Evolutionary conservation across 2,113 vertebrate genomes (phyloP).

Genomic region (Cepphus grylle): DNA sequence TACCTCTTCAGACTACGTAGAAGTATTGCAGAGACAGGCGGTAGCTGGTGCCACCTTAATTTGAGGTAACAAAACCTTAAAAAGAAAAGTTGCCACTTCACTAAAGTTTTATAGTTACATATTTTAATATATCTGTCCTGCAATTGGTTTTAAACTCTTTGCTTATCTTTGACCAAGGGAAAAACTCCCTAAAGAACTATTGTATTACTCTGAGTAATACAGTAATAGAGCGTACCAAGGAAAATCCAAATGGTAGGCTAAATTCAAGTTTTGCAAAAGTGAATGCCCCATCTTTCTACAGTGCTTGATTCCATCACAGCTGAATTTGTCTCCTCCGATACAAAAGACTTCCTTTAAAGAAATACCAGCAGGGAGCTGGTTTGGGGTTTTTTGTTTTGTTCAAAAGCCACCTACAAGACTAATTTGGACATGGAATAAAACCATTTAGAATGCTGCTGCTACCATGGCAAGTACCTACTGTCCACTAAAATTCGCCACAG

Average conservation of each 20-base stretch:
- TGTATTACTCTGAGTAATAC: not conserved
- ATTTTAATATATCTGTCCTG: not conserved
- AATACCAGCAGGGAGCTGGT: not conserved
- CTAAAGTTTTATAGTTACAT: not conserved
- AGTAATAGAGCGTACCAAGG: not conserved
- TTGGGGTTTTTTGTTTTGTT: not conserved
- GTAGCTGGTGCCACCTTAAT: slow-evolving; percentile 54
- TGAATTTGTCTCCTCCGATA: not conserved
- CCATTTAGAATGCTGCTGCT: not conserved
- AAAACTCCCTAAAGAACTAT: not conserved
- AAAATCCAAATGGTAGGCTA: not conserved
- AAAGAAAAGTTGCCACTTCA: slow-evolving; percentile 44
- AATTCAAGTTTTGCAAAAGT: not conserved
- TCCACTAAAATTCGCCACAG: not conserved
- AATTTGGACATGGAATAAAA: not conserved
- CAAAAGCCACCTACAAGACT: not conserved
- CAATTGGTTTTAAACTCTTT: not conserved
- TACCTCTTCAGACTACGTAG: slow-evolving; percentile 25
- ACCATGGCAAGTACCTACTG: not conserved
- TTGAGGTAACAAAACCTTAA: slow-evolving; percentile 36
- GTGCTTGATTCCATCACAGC: not conserved
- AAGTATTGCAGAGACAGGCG: slow-evolving; percentile 59
- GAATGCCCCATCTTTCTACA: not conserved
- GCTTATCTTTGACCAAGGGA: not conserved
- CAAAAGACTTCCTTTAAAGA: not conserved